Conservation (phyloP, 1,140 invertebrate species). For the Camponotus vicinus region DNA sequence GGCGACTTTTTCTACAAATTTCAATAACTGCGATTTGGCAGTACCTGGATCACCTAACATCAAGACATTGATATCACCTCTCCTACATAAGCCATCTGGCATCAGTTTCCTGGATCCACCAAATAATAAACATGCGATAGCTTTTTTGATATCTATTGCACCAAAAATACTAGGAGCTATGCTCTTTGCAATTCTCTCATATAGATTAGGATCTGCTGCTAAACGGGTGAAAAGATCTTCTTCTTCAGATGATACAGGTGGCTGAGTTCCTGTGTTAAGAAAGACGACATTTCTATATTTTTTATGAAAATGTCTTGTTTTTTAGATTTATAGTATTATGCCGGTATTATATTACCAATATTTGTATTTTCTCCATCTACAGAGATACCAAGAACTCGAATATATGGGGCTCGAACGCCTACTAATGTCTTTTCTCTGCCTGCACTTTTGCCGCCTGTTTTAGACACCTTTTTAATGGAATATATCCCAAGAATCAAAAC, state of each 20-base stretch:
- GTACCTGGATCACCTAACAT: slow-evolving; percentile 99
- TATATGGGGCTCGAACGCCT: slow-evolving; percentile 97
- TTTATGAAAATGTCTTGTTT: not conserved
- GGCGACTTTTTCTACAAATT: slow-evolving; percentile 98
- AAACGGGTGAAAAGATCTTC: slow-evolving; percentile 96
- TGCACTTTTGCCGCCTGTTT: slow-evolving; percentile 87
- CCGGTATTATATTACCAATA: slow-evolving; percentile 87
- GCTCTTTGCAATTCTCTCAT: slow-evolving; percentile 95
- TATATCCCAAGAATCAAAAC: slow-evolving; percentile 98
- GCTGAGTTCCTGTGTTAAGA: slow-evolving; percentile 75
- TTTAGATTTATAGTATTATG: slow-evolving; percentile 3
- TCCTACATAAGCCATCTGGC: slow-evolving; percentile 97
- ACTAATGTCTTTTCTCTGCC: slow-evolving; percentile 95
- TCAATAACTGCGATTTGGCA: slow-evolving; percentile 98
- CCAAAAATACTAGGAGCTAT: slow-evolving; percentile 99
- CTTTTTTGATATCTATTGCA: slow-evolving; percentile 98
- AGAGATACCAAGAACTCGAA: slow-evolving; percentile 97
- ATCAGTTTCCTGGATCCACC: slow-evolving; percentile 95
- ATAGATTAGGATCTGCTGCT: slow-evolving; percentile 94
- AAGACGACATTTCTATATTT: not conserved
- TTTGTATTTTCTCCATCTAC: slow-evolving; percentile 90
- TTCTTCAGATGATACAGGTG: slow-evolving; percentile 92
- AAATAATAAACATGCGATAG: slow-evolving; percentile 98
- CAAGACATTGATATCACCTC: slow-evolving; percentile 99
- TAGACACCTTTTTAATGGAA: slow-evolving; percentile 96